These are phyloP conservation scores for Leuciscus idus DNA, from an alignment of 2,113 vertebrate genomes.

Conservation along the genomic window DNA sequence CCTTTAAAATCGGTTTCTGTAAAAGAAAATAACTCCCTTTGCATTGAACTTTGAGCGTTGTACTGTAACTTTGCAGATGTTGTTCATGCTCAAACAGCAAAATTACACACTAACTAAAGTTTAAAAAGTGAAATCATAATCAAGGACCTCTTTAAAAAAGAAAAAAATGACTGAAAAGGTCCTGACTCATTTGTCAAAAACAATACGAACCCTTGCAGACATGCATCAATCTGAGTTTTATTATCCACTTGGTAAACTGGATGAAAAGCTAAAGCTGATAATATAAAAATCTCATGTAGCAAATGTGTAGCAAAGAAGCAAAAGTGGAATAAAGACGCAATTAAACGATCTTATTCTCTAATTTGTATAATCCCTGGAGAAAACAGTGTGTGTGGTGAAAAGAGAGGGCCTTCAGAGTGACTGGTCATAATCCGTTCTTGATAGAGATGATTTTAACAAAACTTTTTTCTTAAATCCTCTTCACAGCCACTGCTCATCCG, in stretches of 20 bases:
- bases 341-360: neutral
- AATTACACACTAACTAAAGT: too few species aligned
- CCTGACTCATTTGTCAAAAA: neutral
- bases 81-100: too few species aligned
- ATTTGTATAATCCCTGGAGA: neutral
- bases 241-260: neutral
- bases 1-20: too few species aligned
- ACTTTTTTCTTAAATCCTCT: constrained; percentile 17
- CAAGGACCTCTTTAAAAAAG: neutral
- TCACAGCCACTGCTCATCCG: neutral
- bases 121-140: too few species aligned
- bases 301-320: neutral
- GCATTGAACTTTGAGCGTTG: too few species aligned
- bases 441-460: neutral
- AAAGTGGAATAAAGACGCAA: neutral
- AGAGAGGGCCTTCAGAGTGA: neutral
- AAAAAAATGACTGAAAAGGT: neutral
- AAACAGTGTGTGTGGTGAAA: neutral
- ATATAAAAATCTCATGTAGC: neutral
- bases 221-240: neutral
- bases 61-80: too few species aligned
- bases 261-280: neutral
- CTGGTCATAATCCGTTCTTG: neutral
- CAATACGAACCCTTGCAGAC: neutral
- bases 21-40: too few species aligned